These are phyloP conservation scores for Blastobasis adustella DNA, from an alignment of 2,888 invertebrate species.

Conservation along the genomic window DNA sequence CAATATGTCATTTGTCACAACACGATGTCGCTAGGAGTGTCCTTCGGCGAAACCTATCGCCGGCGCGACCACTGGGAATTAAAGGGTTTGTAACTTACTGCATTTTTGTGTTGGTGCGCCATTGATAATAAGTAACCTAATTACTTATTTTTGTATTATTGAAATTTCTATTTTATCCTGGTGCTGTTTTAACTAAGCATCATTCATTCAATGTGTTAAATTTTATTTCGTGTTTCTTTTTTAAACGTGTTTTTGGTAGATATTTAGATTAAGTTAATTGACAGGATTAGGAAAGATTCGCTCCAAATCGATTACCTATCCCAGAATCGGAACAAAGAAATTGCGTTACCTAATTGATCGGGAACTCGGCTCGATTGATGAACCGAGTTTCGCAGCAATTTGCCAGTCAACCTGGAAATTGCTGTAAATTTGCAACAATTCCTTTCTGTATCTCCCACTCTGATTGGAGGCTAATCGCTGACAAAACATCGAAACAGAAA, in stretches of 20 bases:
- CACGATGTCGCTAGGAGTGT: slow-evolving; percentile 61
- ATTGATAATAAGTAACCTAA: too few species aligned
- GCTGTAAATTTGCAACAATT: slow-evolving; percentile 62
- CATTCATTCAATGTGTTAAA: too few species aligned
- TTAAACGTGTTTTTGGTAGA: too few species aligned
- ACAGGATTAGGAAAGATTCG: slow-evolving; percentile 15
- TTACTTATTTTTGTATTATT: too few species aligned
- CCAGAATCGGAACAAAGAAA: background rate
- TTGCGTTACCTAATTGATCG: slow-evolving; percentile 21
- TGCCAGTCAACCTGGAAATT: slow-evolving; percentile 69
- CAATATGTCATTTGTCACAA: slow-evolving; percentile 55
- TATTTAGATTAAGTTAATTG: too few species aligned
- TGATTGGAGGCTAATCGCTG: slow-evolving; percentile 63
- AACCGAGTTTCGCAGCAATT: slow-evolving; percentile 53
- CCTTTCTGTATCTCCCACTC: slow-evolving; percentile 18
- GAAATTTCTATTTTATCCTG: too few species aligned
- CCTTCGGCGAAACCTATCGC: background rate
- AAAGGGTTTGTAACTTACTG: too few species aligned
- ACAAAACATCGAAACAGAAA: slow-evolving; percentile 41
- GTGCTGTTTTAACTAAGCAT: too few species aligned
- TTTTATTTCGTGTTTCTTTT: too few species aligned
- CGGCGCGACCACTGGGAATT: too few species aligned
- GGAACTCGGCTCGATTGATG: slow-evolving; percentile 39
- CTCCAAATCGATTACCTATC: slow-evolving; percentile 25
- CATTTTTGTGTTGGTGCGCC: too few species aligned